Evolutionary conservation across 2,113 vertebrate species (phyloP).

Genomic region (Craseonycteris thonglongyai): DNA sequence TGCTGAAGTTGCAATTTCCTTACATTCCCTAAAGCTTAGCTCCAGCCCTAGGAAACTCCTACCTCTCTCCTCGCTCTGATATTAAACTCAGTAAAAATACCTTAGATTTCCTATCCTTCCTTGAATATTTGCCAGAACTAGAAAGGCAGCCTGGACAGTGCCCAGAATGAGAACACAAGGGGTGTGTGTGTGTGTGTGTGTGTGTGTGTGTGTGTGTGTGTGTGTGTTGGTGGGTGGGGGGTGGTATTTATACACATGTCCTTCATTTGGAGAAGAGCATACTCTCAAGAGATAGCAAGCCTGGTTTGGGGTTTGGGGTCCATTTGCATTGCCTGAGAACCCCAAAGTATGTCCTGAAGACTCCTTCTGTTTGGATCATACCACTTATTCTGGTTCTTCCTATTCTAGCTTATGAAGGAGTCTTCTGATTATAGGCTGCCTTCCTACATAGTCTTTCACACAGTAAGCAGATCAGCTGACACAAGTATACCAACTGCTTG

Average conservation of each 20-base stretch:
- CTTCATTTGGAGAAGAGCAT: not conserved
- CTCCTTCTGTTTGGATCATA: not conserved
- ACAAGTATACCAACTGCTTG: not conserved
- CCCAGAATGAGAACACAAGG: not conserved
- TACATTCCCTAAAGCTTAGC: not conserved
- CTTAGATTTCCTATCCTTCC: not conserved
- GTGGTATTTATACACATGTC: not conserved
- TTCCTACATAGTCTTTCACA: not conserved
- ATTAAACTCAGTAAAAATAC: not conserved
- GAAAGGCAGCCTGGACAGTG: not conserved
- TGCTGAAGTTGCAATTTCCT: not conserved
- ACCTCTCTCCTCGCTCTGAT: not conserved
- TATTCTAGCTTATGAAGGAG: not conserved
- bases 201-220: too few species aligned
- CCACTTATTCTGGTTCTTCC: not conserved
- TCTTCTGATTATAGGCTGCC: not conserved
- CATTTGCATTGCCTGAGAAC: not conserved
- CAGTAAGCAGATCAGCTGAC: not conserved
- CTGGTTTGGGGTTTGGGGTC: not conserved
- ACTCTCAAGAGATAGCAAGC: not conserved
- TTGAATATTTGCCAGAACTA: slow-evolving; percentile 11
- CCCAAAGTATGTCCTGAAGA: not conserved
- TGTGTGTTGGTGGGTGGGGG: too few species aligned
- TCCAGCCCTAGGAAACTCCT: not conserved
- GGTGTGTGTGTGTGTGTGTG: too few species aligned